Conservation (phyloP, 2,113 vertebrate genomes). For the Clarias gariepinus region DNA sequence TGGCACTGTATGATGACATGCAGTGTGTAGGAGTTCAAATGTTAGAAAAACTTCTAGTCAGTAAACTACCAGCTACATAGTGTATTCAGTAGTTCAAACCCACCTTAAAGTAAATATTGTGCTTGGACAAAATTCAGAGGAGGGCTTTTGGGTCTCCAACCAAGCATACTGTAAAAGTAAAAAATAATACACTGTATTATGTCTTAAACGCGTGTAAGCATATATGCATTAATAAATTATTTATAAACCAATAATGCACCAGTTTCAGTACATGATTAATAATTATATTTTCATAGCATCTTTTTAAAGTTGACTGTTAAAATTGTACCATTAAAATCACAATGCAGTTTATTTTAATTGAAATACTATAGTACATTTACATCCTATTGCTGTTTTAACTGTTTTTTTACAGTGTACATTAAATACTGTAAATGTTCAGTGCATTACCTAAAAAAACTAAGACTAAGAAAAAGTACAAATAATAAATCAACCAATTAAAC, state of each 20-base stretch:
- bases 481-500: no score
- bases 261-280: neutral
- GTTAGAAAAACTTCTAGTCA: neutral
- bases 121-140: neutral
- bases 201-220: neutral
- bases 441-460: neutral
- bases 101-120: neutral
- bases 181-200: neutral
- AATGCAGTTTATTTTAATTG: neutral
- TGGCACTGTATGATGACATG: neutral
- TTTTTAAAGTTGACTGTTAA: neutral
- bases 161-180: neutral
- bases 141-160: neutral
- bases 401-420: neutral
- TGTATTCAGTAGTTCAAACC: neutral
- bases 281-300: neutral
- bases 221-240: neutral
- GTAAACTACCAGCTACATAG: neutral
- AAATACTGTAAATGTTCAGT: neutral
- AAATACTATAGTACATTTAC: neutral
- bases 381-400: neutral
- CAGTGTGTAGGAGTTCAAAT: neutral
- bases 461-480: no score
- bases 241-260: neutral
- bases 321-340: neutral